A percentile compares a stretch with the other conserved stretches of the same genome.
phyloP scores from a whole-genome alignment of 2,113 vertebrate genomes.

The Columbina picui region DNA sequence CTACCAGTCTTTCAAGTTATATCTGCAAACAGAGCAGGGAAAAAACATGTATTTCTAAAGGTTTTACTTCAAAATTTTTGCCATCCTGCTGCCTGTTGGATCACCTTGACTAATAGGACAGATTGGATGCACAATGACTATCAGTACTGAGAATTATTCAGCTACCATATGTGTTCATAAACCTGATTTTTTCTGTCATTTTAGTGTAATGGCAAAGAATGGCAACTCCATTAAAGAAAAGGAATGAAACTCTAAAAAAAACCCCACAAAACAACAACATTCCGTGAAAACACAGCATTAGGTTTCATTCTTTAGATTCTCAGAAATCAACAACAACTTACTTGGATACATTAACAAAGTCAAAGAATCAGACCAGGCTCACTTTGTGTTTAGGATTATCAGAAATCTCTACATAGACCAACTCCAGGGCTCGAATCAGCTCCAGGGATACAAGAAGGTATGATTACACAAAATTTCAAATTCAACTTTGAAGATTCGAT shows the following conservation, averaged over 20 bases:
- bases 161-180: not conserved
- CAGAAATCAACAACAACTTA: not conserved
- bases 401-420: not conserved
- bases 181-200: not conserved
- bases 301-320: not conserved
- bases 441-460: not conserved
- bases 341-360: not conserved
- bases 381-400: not conserved
- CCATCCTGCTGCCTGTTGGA: not conserved
- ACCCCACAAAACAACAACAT: accelerated
- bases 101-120: not conserved
- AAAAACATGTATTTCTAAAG: not conserved
- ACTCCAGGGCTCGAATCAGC: not conserved
- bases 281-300: not conserved
- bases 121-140: not conserved
- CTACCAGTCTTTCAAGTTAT: not conserved
- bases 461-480: not conserved
- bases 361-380: not conserved
- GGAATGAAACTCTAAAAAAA: not conserved
- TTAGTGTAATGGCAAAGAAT: not conserved
- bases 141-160: not conserved
- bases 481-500: not conserved
- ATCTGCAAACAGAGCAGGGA: not conserved
- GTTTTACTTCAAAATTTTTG: not conserved
- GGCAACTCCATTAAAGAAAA: not conserved